Conservation (phyloP, 2,888 invertebrate species). For the Sphecodes monilicornis region DNA sequence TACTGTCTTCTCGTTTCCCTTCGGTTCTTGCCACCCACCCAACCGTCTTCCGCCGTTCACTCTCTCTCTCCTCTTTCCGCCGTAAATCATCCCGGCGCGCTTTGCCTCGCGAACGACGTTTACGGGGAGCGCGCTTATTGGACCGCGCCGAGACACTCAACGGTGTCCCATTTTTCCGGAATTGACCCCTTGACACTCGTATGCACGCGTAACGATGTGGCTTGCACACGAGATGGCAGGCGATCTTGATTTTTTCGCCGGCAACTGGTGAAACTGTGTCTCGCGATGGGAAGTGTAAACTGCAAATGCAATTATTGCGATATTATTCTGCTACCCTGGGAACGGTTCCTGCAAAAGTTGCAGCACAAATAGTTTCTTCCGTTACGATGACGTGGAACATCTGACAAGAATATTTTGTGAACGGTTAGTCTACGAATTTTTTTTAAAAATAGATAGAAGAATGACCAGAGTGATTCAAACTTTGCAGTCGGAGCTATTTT, state of each 20-base stretch:
- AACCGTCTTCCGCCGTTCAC: constrained; percentile 32
- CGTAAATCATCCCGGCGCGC: constrained; percentile 78
- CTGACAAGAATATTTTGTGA: too few species aligned
- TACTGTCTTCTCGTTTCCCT: constrained; percentile 71
- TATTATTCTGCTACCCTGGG: neutral
- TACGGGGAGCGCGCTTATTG: constrained; percentile 69
- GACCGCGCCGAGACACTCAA: constrained; percentile 36
- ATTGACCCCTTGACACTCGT: constrained; percentile 42
- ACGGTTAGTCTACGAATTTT: too few species aligned
- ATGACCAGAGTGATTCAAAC: too few species aligned
- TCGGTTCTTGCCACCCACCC: constrained; percentile 33
- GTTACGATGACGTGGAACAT: neutral
- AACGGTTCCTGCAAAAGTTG: neutral
- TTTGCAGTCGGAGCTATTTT: too few species aligned
- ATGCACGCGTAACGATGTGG: constrained; percentile 53
- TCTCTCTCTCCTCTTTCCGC: constrained; percentile 68
- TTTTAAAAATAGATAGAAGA: too few species aligned
- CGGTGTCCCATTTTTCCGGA: constrained; percentile 49
- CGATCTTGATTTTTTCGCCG: constrained; percentile 2
- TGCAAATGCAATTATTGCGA: neutral
- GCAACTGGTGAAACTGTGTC: neutral
- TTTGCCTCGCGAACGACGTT: constrained; percentile 68
- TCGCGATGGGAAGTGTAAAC: neutral
- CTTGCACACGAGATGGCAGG: neutral
- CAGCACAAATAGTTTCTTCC: neutral